phyloP scores from a whole-genome alignment of 2,113 vertebrate species.

The Parotia lawesii region DNA sequence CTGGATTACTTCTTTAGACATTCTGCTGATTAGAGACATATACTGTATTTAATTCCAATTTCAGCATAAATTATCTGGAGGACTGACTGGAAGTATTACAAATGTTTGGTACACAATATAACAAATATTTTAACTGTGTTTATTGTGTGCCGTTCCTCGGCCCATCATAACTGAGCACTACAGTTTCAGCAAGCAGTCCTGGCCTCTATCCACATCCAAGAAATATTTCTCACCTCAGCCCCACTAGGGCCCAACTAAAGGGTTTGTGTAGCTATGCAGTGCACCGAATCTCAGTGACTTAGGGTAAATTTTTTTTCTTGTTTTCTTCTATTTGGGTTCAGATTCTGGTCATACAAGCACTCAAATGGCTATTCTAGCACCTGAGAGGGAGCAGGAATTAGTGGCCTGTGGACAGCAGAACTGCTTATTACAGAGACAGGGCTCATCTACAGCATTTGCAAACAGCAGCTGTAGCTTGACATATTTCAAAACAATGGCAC shows the following conservation, averaged over 20 bases:
- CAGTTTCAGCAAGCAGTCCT: background rate
- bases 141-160: background rate
- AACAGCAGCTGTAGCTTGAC: background rate
- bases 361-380: background rate
- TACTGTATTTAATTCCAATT: background rate
- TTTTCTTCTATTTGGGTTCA: background rate
- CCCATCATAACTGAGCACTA: background rate
- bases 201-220: background rate
- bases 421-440: background rate
- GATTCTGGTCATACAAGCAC: background rate
- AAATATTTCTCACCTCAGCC: background rate
- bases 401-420: background rate
- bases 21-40: background rate
- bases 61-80: background rate
- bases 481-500: background rate
- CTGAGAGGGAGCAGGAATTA: background rate
- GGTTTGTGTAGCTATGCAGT: background rate
- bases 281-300: background rate
- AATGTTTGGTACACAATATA: background rate
- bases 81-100: background rate
- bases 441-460: background rate
- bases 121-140: background rate
- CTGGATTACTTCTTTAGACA: background rate
- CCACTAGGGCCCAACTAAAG: background rate
- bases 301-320: background rate